phyloP scores from a whole-genome alignment of 2,113 vertebrate genomes.

The Aegotheles bennettii region DNA sequence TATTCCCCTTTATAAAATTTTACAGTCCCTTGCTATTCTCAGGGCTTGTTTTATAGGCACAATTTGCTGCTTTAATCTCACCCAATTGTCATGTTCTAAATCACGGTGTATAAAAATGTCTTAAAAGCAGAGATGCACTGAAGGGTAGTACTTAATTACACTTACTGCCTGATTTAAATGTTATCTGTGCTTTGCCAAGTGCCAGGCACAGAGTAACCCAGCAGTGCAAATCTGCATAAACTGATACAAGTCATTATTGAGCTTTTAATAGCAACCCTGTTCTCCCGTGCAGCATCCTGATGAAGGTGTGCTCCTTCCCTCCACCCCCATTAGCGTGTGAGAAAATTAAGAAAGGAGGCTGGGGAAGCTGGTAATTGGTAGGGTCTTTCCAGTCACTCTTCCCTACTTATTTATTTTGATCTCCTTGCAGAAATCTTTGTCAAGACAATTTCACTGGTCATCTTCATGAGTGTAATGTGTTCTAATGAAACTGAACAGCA shows the following conservation, averaged over 20 bases:
- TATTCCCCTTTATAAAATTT: slow-evolving; percentile 77
- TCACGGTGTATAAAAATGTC: slow-evolving; percentile 75
- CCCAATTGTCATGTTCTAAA: slow-evolving; percentile 79
- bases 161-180: slow-evolving; percentile 76
- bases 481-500: background rate
- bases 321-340: background rate
- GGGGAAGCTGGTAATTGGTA: slow-evolving; percentile 5
- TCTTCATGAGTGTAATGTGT: background rate
- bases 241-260: slow-evolving; percentile 66
- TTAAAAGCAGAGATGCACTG: slow-evolving; percentile 70
- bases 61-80: slow-evolving; percentile 80
- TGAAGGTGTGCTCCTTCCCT: background rate
- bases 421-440: background rate
- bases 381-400: background rate
- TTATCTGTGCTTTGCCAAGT: slow-evolving; percentile 67
- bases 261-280: slow-evolving; percentile 46
- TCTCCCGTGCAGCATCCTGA: slow-evolving; percentile 27
- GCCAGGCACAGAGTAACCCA: slow-evolving; percentile 39
- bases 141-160: slow-evolving; percentile 79
- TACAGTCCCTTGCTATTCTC: slow-evolving; percentile 75
- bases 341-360: slow-evolving; percentile 16
- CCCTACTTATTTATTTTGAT: background rate
- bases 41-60: slow-evolving; percentile 76
- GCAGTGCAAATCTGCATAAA: slow-evolving; percentile 69
- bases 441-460: background rate